Conservation (phyloP, 2,113 vertebrate genomes). For the Paratilapia polleni region DNA sequence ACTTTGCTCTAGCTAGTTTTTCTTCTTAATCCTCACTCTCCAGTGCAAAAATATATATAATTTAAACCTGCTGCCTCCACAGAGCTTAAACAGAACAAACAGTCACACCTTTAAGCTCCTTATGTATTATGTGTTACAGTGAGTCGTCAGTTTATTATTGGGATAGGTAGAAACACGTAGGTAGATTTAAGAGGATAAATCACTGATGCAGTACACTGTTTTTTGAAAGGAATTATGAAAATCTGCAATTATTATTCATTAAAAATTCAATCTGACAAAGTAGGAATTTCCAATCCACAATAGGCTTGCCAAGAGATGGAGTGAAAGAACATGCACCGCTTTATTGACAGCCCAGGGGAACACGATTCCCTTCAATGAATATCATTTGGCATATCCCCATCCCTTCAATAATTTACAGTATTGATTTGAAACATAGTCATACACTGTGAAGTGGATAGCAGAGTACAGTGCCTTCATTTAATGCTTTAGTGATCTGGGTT, state of each 20-base stretch:
- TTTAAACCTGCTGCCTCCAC: not conserved
- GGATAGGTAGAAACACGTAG: constrained; percentile 43
- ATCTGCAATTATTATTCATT: constrained; percentile 84
- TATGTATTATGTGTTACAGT: constrained; percentile 45
- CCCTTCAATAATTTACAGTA: constrained; percentile 79
- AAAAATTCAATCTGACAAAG: constrained; percentile 77
- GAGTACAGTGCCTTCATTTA: constrained; percentile 67
- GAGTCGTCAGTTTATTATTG: constrained; percentile 35
- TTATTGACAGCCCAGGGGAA: constrained; percentile 73
- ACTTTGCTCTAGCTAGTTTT: not conserved
- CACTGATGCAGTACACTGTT: constrained; percentile 47
- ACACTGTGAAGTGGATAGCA: constrained; percentile 68
- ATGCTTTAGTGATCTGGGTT: constrained; percentile 69
- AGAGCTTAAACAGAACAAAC: constrained; percentile 41
- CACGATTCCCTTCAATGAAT: constrained; percentile 76
- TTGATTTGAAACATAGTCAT: constrained; percentile 77
- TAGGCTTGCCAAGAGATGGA: constrained; percentile 70
- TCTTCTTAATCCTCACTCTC: not conserved
- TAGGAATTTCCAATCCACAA: constrained; percentile 63
- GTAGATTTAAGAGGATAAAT: constrained; percentile 70
- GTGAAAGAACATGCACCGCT: constrained; percentile 51
- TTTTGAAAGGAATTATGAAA: constrained; percentile 72
- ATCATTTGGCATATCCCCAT: constrained; percentile 75
- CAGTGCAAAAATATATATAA: not conserved
- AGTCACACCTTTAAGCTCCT: constrained; percentile 57